A percentile compares a stretch with the other conserved stretches of the same genome.
phyloP scores from a whole-genome alignment of 2,113 vertebrate species.

The Amia ocellicauda region DNA sequence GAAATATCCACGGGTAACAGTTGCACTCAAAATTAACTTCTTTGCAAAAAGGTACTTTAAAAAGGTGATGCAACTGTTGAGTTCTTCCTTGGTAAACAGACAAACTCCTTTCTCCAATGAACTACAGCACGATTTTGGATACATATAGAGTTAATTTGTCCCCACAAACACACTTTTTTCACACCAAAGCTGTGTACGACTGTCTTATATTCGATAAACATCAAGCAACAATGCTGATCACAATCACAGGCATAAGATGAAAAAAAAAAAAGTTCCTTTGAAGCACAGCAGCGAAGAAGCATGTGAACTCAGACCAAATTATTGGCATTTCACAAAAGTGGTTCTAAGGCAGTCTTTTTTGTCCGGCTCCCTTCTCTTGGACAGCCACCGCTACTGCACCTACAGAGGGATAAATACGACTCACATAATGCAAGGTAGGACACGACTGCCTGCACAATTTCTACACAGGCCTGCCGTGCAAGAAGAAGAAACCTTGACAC shows the following conservation, averaged over 20 bases:
- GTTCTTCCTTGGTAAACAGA: constrained; percentile 20
- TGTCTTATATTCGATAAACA: constrained; percentile 33
- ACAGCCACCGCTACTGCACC: constrained; percentile 63
- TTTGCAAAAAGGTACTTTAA: constrained; percentile 14
- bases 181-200: constrained; percentile 29
- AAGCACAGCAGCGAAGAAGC: constrained; percentile 41
- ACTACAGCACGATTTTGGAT: constrained; percentile 8
- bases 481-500: too few species aligned
- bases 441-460: constrained; percentile 63
- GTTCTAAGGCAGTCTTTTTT: constrained; percentile 70
- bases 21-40: constrained; percentile 20
- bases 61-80: constrained; percentile 8
- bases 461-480: constrained; percentile 17
- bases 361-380: constrained; percentile 59
- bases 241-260: constrained; percentile 37
- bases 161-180: constrained; percentile 19
- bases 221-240: constrained; percentile 35
- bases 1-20: constrained; percentile 23
- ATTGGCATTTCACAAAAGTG: constrained; percentile 22
- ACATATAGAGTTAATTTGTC: constrained; percentile 20
- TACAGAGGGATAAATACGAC: constrained; percentile 71
- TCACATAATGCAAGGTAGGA: constrained; percentile 59
- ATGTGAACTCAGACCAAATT: constrained; percentile 30
- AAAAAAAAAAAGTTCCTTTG: constrained; percentile 34
- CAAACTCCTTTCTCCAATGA: constrained; percentile 13